These are phyloP conservation scores for Acanthisitta chloris DNA, from an alignment of 2,113 vertebrate genomes.

Conservation along the genomic window DNA sequence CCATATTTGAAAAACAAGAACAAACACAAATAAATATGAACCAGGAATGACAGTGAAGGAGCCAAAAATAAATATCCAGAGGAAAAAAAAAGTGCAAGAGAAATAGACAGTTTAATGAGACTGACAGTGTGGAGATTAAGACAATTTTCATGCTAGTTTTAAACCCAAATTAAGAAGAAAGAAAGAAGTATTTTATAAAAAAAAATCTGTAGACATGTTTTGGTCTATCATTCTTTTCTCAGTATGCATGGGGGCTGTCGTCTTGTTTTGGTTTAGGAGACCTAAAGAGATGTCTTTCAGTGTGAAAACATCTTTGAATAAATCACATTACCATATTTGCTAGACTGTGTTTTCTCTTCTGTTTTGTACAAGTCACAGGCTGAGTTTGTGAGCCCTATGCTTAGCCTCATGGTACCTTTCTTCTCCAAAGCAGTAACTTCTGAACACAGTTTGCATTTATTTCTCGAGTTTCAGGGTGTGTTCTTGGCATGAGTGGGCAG, in stretches of 20 bases:
- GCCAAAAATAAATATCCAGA: constrained; percentile 9
- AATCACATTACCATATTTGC: constrained; percentile 15
- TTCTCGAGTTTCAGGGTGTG: not conserved
- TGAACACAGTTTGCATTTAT: not conserved
- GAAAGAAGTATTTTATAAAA: not conserved
- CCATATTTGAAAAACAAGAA: constrained; percentile 11
- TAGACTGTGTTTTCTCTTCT: not conserved
- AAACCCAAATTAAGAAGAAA: constrained; percentile 5
- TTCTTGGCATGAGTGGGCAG: not conserved
- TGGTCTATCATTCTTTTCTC: not conserved
- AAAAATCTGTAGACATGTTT: not conserved
- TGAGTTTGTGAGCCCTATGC: not conserved
- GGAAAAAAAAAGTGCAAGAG: not conserved
- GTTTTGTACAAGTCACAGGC: not conserved
- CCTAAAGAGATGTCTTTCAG: not conserved
- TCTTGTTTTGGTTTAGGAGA: not conserved
- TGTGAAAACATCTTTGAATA: not conserved
- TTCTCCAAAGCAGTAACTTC: not conserved
- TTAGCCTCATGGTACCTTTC: not conserved
- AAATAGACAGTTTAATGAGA: not conserved
- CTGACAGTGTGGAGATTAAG: not conserved
- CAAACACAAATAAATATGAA: constrained; percentile 7
- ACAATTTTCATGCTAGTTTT: constrained; percentile 26
- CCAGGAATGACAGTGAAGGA: not conserved
- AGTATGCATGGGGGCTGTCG: not conserved